Evolutionary conservation across 2,113 vertebrate genomes (phyloP).

Genomic region (Laticauda laticaudata): DNA sequence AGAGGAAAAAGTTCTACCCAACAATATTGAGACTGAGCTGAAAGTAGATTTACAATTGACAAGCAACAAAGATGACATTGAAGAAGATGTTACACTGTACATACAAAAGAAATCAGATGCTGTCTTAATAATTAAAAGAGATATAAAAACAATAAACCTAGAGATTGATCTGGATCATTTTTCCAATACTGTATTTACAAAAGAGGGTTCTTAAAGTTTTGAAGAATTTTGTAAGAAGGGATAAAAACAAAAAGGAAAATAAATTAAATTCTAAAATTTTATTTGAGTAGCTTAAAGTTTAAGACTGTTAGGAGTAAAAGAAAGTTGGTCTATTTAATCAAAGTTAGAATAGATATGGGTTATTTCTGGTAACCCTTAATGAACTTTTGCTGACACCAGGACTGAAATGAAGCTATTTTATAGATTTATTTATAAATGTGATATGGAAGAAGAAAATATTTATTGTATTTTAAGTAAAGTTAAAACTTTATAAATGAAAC

Average conservation of each 20-base stretch:
- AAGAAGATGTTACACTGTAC: neutral
- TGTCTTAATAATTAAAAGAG: neutral
- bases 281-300: neutral
- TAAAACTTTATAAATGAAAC: neutral
- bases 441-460: neutral
- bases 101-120: neutral
- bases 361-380: neutral
- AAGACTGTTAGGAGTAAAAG: neutral
- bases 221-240: neutral
- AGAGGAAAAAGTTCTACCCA: neutral
- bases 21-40: neutral
- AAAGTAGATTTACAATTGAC: neutral
- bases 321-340: neutral
- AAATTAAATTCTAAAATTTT: neutral
- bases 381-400: neutral
- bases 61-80: neutral
- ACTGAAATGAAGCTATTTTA: neutral
- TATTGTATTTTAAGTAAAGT: neutral
- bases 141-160: neutral
- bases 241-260: neutral
- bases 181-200: neutral
- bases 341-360: neutral
- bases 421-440: neutral
- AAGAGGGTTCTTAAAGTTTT: neutral
- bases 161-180: neutral